These are phyloP conservation scores for Ceratitis capitata DNA, from an alignment of 1,140 invertebrate species.

Conservation along the genomic window DNA sequence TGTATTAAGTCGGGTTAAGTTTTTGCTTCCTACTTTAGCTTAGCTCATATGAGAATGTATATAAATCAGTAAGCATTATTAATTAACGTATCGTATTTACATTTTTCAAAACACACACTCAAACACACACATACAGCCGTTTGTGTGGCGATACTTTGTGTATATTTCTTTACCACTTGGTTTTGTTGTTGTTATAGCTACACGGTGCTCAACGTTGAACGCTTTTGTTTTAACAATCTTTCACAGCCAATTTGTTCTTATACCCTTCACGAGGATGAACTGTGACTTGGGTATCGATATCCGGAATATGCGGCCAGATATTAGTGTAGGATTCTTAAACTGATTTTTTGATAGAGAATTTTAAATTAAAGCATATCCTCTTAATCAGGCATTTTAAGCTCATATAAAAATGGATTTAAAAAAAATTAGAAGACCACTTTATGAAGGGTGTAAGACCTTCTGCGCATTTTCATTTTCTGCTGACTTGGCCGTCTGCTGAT, in stretches of 20 bases:
- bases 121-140: neutral
- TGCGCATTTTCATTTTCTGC: too few relatives aligned
- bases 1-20: neutral
- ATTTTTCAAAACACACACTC: neutral
- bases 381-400: too few relatives aligned
- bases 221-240: conserved; percentile 7
- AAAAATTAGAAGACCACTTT: too few relatives aligned
- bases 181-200: too few relatives aligned
- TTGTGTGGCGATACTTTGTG: neutral
- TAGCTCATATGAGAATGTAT: neutral
- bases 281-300: too few relatives aligned
- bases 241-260: neutral
- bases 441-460: too few relatives aligned
- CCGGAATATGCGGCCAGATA: too few relatives aligned
- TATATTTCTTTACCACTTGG: neutral
- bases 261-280: too few relatives aligned
- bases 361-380: too few relatives aligned
- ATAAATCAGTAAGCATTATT: conserved; percentile 19
- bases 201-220: neutral
- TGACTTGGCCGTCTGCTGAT: neutral
- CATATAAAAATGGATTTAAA: too few relatives aligned
- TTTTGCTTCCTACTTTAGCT: conserved; percentile 21
- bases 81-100: conserved; percentile 31
- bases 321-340: too few relatives aligned
- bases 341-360: too few relatives aligned